These are phyloP conservation scores for Drosophila robusta DNA, from an alignment of 2,888 invertebrate species.

Conservation along the genomic window DNA sequence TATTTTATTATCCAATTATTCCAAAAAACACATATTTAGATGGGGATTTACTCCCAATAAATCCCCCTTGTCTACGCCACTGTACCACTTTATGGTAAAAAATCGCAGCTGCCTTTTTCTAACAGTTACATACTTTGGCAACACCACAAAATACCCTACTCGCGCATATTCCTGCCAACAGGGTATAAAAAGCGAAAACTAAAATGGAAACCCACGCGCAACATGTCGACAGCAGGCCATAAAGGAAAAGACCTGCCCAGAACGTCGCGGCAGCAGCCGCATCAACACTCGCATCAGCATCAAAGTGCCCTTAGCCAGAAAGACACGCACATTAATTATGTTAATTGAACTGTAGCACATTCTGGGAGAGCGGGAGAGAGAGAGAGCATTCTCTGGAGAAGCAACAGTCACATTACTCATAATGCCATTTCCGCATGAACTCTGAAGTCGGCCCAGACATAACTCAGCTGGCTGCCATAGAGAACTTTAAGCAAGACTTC, in stretches of 20 bases:
- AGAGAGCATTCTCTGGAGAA: conserved; percentile 7
- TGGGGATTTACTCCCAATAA: too few relatives aligned
- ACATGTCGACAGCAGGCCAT: conserved; percentile 27
- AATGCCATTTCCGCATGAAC: conserved; percentile 67
- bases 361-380: conserved; percentile 3
- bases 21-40: too few relatives aligned
- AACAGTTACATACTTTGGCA: too few relatives aligned
- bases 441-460: conserved; percentile 41
- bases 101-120: too few relatives aligned
- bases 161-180: not conserved
- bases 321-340: conserved; percentile 72
- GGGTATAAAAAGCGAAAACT: conserved; percentile 10
- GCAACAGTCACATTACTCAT: conserved; percentile 70
- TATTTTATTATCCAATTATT: too few relatives aligned
- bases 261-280: conserved; percentile 2
- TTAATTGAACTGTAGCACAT: conserved; percentile 71
- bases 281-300: conserved; percentile 10
- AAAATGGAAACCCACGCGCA: conserved; percentile 27
- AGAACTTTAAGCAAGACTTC: conserved; percentile 68
- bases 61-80: too few relatives aligned
- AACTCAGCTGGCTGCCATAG: conserved; percentile 38
- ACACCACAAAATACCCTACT: not conserved
- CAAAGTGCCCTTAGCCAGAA: conserved; percentile 23
- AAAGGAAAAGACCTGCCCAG: conserved; percentile 9
- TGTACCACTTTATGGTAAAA: too few relatives aligned